A percentile compares a stretch with the other conserved stretches of the same genome.
Evolutionary conservation across 1,140 invertebrate species (phyloP).

Genomic region (Anagrus nilaparvatae): DNA sequence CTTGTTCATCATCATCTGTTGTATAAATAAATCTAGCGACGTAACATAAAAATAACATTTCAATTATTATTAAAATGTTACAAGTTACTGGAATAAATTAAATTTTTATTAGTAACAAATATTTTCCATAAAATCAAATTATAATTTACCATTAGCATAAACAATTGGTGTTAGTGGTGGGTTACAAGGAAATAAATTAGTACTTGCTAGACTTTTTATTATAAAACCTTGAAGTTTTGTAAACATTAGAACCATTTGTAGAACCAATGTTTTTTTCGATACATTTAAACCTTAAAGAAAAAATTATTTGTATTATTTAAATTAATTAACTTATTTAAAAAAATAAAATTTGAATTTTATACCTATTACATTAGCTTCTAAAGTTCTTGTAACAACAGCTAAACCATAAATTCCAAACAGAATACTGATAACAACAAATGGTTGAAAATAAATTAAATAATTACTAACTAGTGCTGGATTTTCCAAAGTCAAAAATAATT

Average conservation of each 20-base stretch:
- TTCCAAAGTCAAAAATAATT: constrained; percentile 31
- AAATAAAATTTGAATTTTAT: constrained; percentile 5
- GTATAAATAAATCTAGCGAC: constrained; percentile 34
- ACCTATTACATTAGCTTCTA: constrained; percentile 34
- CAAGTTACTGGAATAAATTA: constrained; percentile 29
- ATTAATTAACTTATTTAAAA: constrained; percentile 5
- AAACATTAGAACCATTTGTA: constrained; percentile 36
- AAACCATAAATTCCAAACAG: constrained; percentile 35
- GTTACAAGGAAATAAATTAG: constrained; percentile 36
- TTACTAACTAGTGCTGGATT: constrained; percentile 24
- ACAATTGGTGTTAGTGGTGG: constrained; percentile 34
- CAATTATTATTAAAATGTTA: constrained; percentile 39
- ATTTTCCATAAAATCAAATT: constrained; percentile 8
- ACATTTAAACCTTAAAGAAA: constrained; percentile 20
- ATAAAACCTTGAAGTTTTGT: constrained; percentile 35
- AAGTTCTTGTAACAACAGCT: constrained; percentile 30
- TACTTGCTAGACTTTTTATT: constrained; percentile 27
- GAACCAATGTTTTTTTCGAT: constrained; percentile 26
- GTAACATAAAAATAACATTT: constrained; percentile 40
- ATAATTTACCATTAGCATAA: constrained; percentile 36
- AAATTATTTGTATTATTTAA: constrained; percentile 17
- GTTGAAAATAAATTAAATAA: constrained; percentile 32
- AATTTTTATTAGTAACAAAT: neutral
- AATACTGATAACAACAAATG: constrained; percentile 32
- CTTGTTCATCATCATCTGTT: constrained; percentile 18